Base-by-base conservation (phyloP, 2,797 vertebrate genomes). In the Tapera naevia region DNA sequence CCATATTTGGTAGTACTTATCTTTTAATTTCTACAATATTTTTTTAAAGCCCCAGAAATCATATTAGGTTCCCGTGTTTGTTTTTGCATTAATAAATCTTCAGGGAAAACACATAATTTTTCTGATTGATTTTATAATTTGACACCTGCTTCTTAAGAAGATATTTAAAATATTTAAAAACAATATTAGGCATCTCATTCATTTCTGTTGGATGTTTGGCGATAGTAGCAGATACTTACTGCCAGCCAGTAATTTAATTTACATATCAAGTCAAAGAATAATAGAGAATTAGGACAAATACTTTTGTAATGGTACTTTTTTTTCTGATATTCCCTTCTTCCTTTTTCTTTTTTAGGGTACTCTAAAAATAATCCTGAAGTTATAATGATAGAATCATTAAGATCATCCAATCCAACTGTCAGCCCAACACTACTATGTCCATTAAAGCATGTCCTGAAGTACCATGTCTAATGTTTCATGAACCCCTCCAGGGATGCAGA, bases 21-120 rank as follows among this genome's bases (percentile, higher is more conserved):
- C 39, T 83, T 83, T 89, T 83, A 3, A 7, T 89, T 95, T 89
- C 86, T 75, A 48, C 51, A 80, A 45, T 88, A 91, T 81, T 72
- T 65, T 65, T 22, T 0, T 17, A 10, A 7, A 62, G 13, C 39
- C 17, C 27, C 6, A 51, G 53, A 73, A 89, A 76, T 86, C 57
- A 15, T 62, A 78, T 72, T 83, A 62, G 28, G 5, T 62, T 93
- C 43, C 67, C 41, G 35, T 93, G 85, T 95, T 95, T 92, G 76
- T 64, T 91, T 95, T 91, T 69, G 86, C 74, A 86, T 84, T 91
- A 95, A 91, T 92, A 95, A 60, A 86, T 66, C 65, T 92, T 88
- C 13, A 88, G 41, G 72, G 54, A 75, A 88, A 94, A 66, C 57
- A 84, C 14, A 16, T 61, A 53, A 8, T 89, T 95, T 94, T 82